A percentile compares a stretch with the other conserved stretches of the same genome.
These are phyloP conservation scores for Salpingus planirostris DNA, from an alignment of 2,888 invertebrate species.

Conservation along the genomic window DNA sequence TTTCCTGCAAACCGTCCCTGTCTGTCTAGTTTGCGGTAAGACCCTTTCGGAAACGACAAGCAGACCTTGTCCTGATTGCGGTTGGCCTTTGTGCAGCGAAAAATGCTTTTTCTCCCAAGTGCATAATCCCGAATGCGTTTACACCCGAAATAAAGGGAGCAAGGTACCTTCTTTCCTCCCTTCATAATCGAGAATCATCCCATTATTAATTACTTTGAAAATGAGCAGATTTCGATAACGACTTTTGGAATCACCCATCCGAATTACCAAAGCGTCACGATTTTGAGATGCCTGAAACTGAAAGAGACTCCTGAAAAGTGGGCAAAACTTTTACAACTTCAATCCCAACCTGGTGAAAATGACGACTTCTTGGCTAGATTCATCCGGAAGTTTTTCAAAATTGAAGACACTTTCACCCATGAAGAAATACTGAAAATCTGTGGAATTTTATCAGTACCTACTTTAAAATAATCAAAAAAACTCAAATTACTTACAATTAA, in stretches of 20 bases:
- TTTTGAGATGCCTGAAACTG: slow-evolving; percentile 60
- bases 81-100: slow-evolving; percentile 4
- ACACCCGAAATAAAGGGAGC: slow-evolving; percentile 2
- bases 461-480: too few relatives aligned
- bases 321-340: slow-evolving; percentile 51
- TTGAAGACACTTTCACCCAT: slow-evolving; percentile 54
- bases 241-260: slow-evolving; percentile 63
- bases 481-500: too few relatives aligned
- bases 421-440: slow-evolving; percentile 67
- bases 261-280: slow-evolving; percentile 63
- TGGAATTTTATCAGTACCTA: slow-evolving; percentile 73
- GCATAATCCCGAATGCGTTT: slow-evolving; percentile 9
- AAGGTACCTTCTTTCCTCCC: slow-evolving; percentile 5
- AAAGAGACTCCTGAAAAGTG: slow-evolving; percentile 55
- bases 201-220: too few relatives aligned
- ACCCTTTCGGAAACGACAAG: slow-evolving; percentile 5
- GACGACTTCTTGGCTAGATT: slow-evolving; percentile 53
- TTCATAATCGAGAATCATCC: too few relatives aligned
- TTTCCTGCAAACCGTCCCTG: slow-evolving; percentile 58
- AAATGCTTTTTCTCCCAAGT: background rate
- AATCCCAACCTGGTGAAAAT: slow-evolving; percentile 58
- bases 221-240: slow-evolving; percentile 52
- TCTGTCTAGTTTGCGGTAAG: slow-evolving; percentile 60
- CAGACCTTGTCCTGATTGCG: slow-evolving; percentile 1
- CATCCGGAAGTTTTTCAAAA: slow-evolving; percentile 59